phyloP scores from a whole-genome alignment of 2,797 vertebrate genomes.

The Silurus lanzhouensis region DNA sequence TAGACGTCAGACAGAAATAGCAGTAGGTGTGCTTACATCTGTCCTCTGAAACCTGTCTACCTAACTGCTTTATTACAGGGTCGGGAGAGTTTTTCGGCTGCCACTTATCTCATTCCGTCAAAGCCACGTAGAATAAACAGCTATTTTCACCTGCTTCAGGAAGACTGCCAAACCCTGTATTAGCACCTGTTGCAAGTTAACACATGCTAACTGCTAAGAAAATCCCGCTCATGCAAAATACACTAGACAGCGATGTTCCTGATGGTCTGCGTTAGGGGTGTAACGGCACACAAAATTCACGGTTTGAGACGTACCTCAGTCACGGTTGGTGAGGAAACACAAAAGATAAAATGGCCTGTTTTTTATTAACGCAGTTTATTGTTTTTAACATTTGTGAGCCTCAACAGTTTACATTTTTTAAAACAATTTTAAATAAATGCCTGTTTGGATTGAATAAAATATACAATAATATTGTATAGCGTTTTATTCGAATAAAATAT shows the following conservation, averaged over 20 bases:
- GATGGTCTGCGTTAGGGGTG: background rate
- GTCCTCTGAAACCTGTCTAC: conserved; percentile 55
- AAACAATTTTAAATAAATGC: no score
- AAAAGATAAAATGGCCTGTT: no score
- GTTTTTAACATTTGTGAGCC: no score
- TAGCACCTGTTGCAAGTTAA: conserved; percentile 41
- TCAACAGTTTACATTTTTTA: no score
- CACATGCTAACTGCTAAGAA: conserved; percentile 32
- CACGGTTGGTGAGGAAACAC: no score
- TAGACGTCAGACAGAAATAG: conserved; percentile 40
- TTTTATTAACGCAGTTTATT: no score
- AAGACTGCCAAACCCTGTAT: conserved; percentile 36
- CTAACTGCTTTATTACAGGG: conserved; percentile 49
- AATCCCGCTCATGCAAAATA: conserved; percentile 1
- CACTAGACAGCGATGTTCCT: background rate
- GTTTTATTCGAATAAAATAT: no score
- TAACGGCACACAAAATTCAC: background rate
- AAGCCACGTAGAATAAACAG: conserved; percentile 40
- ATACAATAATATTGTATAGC: no score
- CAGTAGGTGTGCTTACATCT: conserved; percentile 52
- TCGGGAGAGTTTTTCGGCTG: conserved; percentile 11
- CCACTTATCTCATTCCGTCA: conserved; percentile 46
- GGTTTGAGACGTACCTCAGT: no score
- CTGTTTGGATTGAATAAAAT: no score
- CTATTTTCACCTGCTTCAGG: conserved; percentile 39